These are phyloP conservation scores for Drosophila navojoa DNA, from an alignment of 1,140 invertebrate genomes.

Conservation along the genomic window DNA sequence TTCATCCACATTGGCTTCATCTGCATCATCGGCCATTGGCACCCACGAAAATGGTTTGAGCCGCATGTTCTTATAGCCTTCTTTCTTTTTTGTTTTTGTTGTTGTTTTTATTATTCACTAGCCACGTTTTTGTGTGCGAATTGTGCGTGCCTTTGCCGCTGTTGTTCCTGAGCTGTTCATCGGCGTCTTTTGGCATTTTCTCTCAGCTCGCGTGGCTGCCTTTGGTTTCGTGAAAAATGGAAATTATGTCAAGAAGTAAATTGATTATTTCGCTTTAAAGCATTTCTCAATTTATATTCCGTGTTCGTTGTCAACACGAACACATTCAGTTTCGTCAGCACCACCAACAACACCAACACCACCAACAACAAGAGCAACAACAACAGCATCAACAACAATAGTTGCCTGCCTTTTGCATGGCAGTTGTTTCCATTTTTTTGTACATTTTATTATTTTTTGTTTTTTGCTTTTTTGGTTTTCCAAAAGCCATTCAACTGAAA, in stretches of 20 bases:
- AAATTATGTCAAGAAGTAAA: constrained; percentile 84
- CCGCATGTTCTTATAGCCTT: constrained; percentile 12
- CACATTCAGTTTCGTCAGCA: constrained; percentile 69
- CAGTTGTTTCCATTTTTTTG: constrained; percentile 16
- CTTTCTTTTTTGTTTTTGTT: constrained; percentile 17
- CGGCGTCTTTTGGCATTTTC: constrained; percentile 54
- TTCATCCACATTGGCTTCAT: neutral
- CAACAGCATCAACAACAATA: constrained; percentile 56
- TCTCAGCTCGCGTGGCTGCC: constrained; percentile 58
- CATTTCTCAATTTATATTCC: constrained; percentile 83
- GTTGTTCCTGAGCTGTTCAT: neutral
- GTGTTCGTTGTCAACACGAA: constrained; percentile 80
- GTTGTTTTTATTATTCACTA: constrained; percentile 24
- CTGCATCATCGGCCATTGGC: constrained; percentile 45
- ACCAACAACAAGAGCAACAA: constrained; percentile 20
- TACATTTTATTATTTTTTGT: constrained; percentile 21
- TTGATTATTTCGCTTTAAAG: constrained; percentile 84
- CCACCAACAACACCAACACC: constrained; percentile 7
- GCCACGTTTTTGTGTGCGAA: constrained; percentile 53
- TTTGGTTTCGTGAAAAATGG: constrained; percentile 83
- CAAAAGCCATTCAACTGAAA: constrained; percentile 72
- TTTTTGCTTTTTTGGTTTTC: constrained; percentile 55
- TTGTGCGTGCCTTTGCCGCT: constrained; percentile 55
- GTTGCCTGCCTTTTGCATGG: constrained; percentile 46
- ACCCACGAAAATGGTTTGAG: constrained; percentile 14